Base-by-base conservation (phyloP, 1,140 invertebrate species). In the Heliconius hewitsoni region DNA sequence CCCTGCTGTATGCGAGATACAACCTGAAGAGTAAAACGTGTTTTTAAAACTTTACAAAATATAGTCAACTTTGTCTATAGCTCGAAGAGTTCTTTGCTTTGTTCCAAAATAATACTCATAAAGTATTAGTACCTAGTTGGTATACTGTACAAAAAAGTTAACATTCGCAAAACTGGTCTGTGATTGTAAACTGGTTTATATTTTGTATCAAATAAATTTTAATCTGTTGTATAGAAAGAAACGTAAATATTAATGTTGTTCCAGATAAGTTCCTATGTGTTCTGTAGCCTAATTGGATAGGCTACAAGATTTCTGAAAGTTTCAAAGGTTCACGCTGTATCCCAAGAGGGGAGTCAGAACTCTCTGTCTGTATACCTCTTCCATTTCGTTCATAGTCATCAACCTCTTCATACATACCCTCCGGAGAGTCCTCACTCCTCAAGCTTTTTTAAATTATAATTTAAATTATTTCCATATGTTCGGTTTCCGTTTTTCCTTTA, bases 171-270 rank as follows among this genome's bases (percentile, higher is more conserved):
- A 46, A 66, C 60, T 66, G 27, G 60, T 27, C 27, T 66, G 60
- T 23, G 27, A 66, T 13, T 30, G 60, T 66, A 66, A 66, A 66
- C 60, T 66, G 60, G 60, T 66, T 66, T 66, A 30, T 30, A 66
- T 66, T 30, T 66, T 66, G 23, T 13, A 30, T 13, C 27, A 66
- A 30, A 13, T 9, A 8, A 57, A 66, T 30, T 30, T 66, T 66
- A 11, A 23, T 66, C 27, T 66, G 13, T 66, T 30, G 30, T 30
- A 30, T 30, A 2, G 30, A 30, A 13, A 66, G 27, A 66, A 66
- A 66, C 27, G n/a, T 3, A 66, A 30, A 27, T 1, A 30, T 30
- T 16, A 9, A 57, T 23, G n/a, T 55, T 55, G 52, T 30, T 66
- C 23, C 27, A 66, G 27, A 30, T 11, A 66, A 30, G 30, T 66